Evolutionary conservation across 2,113 vertebrate genomes (phyloP), one percentile per base, ranked within the genome.

Genomic region (Rhabdornis inornatus): DNA sequence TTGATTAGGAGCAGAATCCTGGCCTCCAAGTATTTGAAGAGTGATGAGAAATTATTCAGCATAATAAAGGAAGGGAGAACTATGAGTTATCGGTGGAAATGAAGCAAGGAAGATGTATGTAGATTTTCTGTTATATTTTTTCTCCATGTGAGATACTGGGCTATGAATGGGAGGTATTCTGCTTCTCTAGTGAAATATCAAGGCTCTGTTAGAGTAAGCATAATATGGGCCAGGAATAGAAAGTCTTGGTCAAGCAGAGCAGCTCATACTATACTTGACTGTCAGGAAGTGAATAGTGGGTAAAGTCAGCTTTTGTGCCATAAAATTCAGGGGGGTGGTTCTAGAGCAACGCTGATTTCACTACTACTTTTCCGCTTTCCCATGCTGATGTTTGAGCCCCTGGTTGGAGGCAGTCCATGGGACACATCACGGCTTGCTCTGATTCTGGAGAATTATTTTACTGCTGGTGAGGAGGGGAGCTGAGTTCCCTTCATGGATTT

Each of bases 1-100:
- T 83, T 59, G 89, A 96, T 92, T 83, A 87, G 80, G 35, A 86
- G 52, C 19, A 89, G 66, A 56, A 90, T 88, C n/a, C 72, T 74
- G 20, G 37, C 31, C 56, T 95, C 47, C 76, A 92, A 64, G 78
- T 92, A 83, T 86, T 70, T 93, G 83, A 87, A 93, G 52, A 92
- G 82, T 21, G 44, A 90, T 74, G 28, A 81, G 20, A 83, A 86
- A 83, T 74, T 63, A 80, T 81, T 80, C 79, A 79, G 78, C 50
- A 56, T 56, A 94, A 89, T 75, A 92, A 81, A 87, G 31, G 60
- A 77, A 83, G 59, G 79, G 42, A 85, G 25, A 91, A 61, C 33
- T 66, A 65, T 15, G 39, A 90, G 15, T 83, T 91, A 91, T 22
- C 50, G 56, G 60, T 88, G 60, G 83, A 94, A 95, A 79, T 39